Evolutionary conservation across 2,888 invertebrate species (phyloP).

Genomic region (Apotomis turbidana): DNA sequence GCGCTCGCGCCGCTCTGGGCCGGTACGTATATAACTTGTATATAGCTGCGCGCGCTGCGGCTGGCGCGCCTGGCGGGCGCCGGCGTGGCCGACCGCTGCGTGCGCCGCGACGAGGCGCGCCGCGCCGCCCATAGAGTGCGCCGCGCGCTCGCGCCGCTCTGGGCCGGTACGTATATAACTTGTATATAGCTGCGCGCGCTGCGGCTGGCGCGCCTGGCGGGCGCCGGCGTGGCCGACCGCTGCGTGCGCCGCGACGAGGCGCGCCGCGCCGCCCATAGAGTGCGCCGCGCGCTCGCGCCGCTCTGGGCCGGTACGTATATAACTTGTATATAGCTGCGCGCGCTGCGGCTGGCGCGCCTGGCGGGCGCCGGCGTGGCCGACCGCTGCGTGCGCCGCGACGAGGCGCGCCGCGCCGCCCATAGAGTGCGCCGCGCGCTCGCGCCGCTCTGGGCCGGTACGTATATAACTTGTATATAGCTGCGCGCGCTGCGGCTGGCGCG

Average conservation of each 20-base stretch:
- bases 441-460: constrained; percentile 48
- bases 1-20: constrained; percentile 49
- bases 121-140: constrained; percentile 49
- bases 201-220: constrained; percentile 57
- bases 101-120: constrained; percentile 44
- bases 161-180: constrained; percentile 38
- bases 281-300: constrained; percentile 46
- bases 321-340: constrained; percentile 46
- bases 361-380: constrained; percentile 53
- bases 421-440: constrained; percentile 44
- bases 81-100: constrained; percentile 54
- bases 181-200: constrained; percentile 48
- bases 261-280: constrained; percentile 50
- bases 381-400: constrained; percentile 48
- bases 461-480: constrained; percentile 41
- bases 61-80: constrained; percentile 55
- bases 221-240: constrained; percentile 55
- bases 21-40: too few species aligned
- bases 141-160: constrained; percentile 46
- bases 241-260: constrained; percentile 45
- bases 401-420: constrained; percentile 49
- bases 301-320: constrained; percentile 43
- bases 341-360: constrained; percentile 57
- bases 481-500: constrained; percentile 57
- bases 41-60: constrained; percentile 55